Base-by-base conservation (phyloP, 2,797 vertebrate genomes). In the Tragopan temminckii region DNA sequence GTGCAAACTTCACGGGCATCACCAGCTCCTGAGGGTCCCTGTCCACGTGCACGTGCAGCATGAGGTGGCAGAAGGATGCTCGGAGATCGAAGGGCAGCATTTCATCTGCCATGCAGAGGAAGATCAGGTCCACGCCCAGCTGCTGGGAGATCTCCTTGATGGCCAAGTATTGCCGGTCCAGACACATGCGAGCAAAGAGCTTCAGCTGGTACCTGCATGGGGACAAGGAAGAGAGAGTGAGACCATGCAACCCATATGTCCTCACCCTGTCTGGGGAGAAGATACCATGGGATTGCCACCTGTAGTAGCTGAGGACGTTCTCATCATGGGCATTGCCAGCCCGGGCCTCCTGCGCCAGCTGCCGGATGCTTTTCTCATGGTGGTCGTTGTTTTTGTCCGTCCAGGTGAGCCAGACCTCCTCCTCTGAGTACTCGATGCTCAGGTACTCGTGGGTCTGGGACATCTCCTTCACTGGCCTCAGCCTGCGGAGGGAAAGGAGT, bases 141-240 rank as follows among this genome's bases (percentile, higher is more conserved):
- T 99, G 99, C 97, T 99, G 99, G 66, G 99, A 99, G 97, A 99
- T 99, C 97, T 99, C 99, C 15, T 99, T 98, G 18, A 99, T 99
- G 88, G 99, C 99, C 96, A 99, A 94, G 92, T 99, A 99, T 96
- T 99, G 99, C 58, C 99, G 99, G 97, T 99, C 99, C 97, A 99
- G 97, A 97, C 99, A 99, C 99, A 99, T 99, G 67, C 99, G 98
- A 59, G 99, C 99, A 92, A 99, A 99, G 62, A 99, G 98, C 97
- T 99, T 99, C 97, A 99, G 97, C 98, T 99, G 99, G 97, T 99
- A 99, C 97, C 99, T 99, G 94, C 13, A 11, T 17, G 0, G 29
- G 43, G 91, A 27, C 1, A 12, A 68, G 17, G 43, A 46, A 77
- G 58, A 91, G 59, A 93, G 45, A 40, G 40, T 89, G 64, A 94